Evolutionary conservation across 2,888 invertebrate species (phyloP).

Genomic region (Omphaloscelis lunosa): DNA sequence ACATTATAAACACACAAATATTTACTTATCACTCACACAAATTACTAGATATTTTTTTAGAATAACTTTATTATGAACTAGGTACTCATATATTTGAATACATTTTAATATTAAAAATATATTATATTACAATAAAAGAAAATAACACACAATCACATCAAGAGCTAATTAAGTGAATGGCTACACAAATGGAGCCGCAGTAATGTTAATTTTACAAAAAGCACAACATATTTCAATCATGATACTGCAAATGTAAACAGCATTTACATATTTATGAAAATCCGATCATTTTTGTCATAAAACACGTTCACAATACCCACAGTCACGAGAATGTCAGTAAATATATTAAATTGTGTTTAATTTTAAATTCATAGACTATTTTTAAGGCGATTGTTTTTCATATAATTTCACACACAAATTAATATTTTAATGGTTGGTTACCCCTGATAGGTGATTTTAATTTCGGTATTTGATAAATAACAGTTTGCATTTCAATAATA

Average conservation of each 20-base stretch:
- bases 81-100: neutral
- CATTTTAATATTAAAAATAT: neutral
- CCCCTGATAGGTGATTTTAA: neutral
- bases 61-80: neutral
- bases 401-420: conserved; percentile 4
- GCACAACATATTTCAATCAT: conserved; percentile 72
- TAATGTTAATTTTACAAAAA: conserved; percentile 67
- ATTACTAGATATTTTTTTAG: neutral
- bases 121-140: conserved; percentile 4
- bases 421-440: neutral
- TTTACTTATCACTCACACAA: conserved; percentile 2
- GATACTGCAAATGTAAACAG: conserved; percentile 73
- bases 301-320: conserved; percentile 49
- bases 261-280: conserved; percentile 77
- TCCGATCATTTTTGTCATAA: conserved; percentile 54
- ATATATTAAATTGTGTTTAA: conserved; percentile 18
- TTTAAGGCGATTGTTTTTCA: neutral
- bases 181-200: conserved; percentile 44
- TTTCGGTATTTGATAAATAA: neutral
- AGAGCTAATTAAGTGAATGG: conserved; percentile 45
- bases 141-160: conserved; percentile 26
- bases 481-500: neutral
- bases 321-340: conserved; percentile 27
- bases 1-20: neutral
- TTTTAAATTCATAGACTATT: conserved; percentile 26